These are phyloP conservation scores for Hippocampus mohnikei DNA, from an alignment of 2,113 vertebrate genomes.

Conservation along the genomic window DNA sequence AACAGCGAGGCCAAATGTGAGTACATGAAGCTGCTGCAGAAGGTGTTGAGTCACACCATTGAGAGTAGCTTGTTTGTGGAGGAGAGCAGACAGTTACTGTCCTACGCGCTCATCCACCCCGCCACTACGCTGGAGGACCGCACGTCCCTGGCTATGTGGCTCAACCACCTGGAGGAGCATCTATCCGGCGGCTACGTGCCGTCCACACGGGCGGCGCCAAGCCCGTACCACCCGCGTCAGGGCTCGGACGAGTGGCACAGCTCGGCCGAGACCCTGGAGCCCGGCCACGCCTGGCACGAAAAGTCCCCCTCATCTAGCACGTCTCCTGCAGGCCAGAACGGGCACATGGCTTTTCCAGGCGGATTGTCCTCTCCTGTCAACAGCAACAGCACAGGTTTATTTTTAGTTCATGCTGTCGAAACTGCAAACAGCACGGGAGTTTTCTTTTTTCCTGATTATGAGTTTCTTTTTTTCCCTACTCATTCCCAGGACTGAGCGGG, in stretches of 20 bases:
- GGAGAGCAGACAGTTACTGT: slow-evolving; percentile 91
- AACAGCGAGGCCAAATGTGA: slow-evolving; percentile 92
- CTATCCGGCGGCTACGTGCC: slow-evolving; percentile 76
- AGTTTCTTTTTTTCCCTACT: not conserved
- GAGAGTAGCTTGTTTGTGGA: slow-evolving; percentile 94
- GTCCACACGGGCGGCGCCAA: slow-evolving; percentile 66
- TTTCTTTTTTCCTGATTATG: not conserved
- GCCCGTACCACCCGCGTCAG: slow-evolving; percentile 80
- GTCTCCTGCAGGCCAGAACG: slow-evolving; percentile 82
- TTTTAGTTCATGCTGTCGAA: not conserved
- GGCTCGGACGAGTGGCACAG: slow-evolving; percentile 86
- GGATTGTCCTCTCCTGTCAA: slow-evolving; percentile 82
- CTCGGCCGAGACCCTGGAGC: slow-evolving; percentile 75
- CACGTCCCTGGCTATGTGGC: slow-evolving; percentile 88
- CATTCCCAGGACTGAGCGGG: slow-evolving; percentile 68
- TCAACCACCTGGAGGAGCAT: slow-evolving; percentile 90
- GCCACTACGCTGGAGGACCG: slow-evolving; percentile 93
- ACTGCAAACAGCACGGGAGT: not conserved
- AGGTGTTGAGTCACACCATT: slow-evolving; percentile 89
- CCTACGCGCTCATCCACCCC: slow-evolving; percentile 93
- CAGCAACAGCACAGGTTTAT: slow-evolving; percentile 79
- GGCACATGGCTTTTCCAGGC: slow-evolving; percentile 82
- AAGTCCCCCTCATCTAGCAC: slow-evolving; percentile 75
- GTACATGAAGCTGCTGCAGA: slow-evolving; percentile 94
- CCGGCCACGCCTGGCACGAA: slow-evolving; percentile 81